A percentile compares a stretch with the other conserved stretches of the same genome.
Evolutionary conservation across 2,113 vertebrate genomes (phyloP).

Genomic region (Crotalus helleri): DNA sequence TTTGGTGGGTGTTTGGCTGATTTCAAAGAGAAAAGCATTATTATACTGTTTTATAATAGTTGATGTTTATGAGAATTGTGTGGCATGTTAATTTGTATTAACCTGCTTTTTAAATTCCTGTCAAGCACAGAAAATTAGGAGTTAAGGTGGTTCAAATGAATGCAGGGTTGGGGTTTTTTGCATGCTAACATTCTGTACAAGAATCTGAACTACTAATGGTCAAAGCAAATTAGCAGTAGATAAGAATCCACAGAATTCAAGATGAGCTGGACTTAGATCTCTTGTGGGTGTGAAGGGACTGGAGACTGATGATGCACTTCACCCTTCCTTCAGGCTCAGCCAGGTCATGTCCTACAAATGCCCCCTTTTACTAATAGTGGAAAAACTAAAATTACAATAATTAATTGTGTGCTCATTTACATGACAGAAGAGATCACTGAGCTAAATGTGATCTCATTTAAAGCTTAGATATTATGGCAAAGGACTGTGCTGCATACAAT

Average conservation of each 20-base stretch:
- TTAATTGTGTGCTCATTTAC: neutral
- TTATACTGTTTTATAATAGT: neutral
- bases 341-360: neutral
- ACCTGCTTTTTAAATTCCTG: neutral
- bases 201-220: too few species aligned
- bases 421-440: neutral
- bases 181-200: too few species aligned
- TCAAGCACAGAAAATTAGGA: too few species aligned
- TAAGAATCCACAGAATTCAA: too few species aligned
- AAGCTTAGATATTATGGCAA: neutral
- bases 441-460: neutral
- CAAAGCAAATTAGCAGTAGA: too few species aligned
- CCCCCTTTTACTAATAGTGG: neutral
- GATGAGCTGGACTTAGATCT: too few species aligned
- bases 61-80: neutral
- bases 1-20: neutral
- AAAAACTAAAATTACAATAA: neutral
- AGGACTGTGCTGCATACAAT: neutral
- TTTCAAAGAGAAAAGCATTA: neutral
- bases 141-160: too few species aligned
- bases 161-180: too few species aligned
- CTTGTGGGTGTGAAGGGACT: too few species aligned
- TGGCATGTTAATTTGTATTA: neutral
- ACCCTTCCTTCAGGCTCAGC: too few species aligned
- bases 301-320: too few species aligned